These are phyloP conservation scores for Vanessa cardui DNA, from an alignment of 2,888 invertebrate genomes.

Conservation along the genomic window DNA sequence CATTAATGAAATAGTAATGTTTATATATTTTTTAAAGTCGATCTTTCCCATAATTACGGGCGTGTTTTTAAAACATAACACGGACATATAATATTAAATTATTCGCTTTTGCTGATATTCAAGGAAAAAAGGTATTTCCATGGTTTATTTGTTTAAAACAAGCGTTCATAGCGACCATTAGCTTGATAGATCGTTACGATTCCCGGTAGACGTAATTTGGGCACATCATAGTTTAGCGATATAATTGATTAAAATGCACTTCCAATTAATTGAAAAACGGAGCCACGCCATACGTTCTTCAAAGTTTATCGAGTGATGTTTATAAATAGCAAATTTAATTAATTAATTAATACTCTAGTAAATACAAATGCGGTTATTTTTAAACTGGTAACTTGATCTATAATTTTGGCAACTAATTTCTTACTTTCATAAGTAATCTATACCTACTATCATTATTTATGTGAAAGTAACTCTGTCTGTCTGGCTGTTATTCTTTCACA, in stretches of 20 bases:
- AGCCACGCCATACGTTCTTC: neutral
- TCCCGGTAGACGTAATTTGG: slow-evolving; percentile 38
- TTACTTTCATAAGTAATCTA: too few species aligned
- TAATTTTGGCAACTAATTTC: too few species aligned
- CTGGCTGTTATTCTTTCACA: too few species aligned
- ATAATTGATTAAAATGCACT: slow-evolving; percentile 41
- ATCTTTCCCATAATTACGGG: too few species aligned
- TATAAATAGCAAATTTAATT: neutral
- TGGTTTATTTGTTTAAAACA: slow-evolving; percentile 35
- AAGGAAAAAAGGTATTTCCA: slow-evolving; percentile 11
- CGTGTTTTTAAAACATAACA: neutral
- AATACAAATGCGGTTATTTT: too few species aligned
- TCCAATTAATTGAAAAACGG: slow-evolving; percentile 33
- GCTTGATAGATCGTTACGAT: slow-evolving; percentile 39
- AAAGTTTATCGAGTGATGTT: neutral
- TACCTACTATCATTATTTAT: too few species aligned
- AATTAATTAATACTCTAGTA: neutral
- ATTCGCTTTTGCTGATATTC: slow-evolving; percentile 2
- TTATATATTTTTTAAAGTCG: too few species aligned
- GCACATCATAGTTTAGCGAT: slow-evolving; percentile 37
- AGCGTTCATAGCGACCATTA: slow-evolving; percentile 33
- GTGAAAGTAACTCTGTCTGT: too few species aligned
- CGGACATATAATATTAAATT: neutral
- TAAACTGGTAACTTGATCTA: too few species aligned
- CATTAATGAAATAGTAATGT: too few species aligned